These are phyloP conservation scores for Thymelicus lineola DNA, from an alignment of 2,888 invertebrate genomes.

Conservation along the genomic window DNA sequence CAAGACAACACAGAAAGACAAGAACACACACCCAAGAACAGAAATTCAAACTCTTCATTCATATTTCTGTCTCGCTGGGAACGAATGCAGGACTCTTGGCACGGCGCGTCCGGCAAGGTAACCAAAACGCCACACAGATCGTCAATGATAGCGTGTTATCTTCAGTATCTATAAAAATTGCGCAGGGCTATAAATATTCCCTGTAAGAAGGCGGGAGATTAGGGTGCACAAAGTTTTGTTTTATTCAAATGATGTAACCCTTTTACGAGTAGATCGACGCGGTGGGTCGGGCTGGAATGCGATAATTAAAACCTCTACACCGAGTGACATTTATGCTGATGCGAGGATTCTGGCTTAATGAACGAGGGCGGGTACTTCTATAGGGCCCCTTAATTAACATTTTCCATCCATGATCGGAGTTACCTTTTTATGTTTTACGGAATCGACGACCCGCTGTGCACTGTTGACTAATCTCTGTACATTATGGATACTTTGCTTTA, in stretches of 20 bases:
- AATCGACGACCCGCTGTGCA: background rate
- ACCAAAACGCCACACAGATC: no score
- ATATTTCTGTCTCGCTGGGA: no score
- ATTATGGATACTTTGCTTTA: background rate
- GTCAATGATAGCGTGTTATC: no score
- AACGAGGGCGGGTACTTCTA: conserved; percentile 66
- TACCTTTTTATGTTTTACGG: conserved; percentile 4
- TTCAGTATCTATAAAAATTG: conserved; percentile 8
- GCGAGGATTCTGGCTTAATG: conserved; percentile 69
- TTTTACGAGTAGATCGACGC: conserved; percentile 59
- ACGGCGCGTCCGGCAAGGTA: no score
- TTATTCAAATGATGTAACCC: conserved; percentile 59
- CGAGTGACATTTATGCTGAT: conserved; percentile 80
- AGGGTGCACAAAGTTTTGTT: conserved; percentile 50
- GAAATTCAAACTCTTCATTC: no score
- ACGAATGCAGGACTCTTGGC: no score
- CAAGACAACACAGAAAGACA: no score
- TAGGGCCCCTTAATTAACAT: conserved; percentile 53
- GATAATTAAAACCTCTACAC: conserved; percentile 77
- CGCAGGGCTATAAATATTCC: conserved; percentile 13
- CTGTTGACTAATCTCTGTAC: background rate
- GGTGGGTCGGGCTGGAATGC: conserved; percentile 64
- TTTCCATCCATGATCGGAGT: conserved; percentile 43
- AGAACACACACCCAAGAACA: no score
- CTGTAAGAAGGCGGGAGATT: conserved; percentile 43